phyloP scores from a whole-genome alignment of 1,140 invertebrate species.

The Aricia agestis region DNA sequence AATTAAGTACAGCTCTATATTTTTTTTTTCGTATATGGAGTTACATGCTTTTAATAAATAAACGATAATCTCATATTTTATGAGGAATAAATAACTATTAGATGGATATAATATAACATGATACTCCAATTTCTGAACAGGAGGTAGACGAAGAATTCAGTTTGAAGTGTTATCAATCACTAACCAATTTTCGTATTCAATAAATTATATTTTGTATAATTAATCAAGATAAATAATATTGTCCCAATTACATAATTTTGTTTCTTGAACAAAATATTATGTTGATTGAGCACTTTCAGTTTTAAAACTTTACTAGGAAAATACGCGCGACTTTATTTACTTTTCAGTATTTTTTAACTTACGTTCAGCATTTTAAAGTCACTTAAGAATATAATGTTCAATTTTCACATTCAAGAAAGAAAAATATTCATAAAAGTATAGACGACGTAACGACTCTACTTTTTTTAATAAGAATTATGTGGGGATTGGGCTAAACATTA shows the following conservation, averaged over 20 bases:
- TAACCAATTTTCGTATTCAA: slow-evolving; percentile 1
- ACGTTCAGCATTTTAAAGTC: not conserved
- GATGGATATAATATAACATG: too few species aligned
- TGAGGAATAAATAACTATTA: too few species aligned
- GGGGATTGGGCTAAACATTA: too few species aligned
- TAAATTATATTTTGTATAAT: slow-evolving; percentile 8
- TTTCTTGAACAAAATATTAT: not conserved
- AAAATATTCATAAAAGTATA: too few species aligned
- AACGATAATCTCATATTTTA: too few species aligned
- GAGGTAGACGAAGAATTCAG: not conserved
- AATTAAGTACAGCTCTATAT: too few species aligned
- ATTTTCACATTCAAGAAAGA: too few species aligned
- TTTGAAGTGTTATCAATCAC: slow-evolving; percentile 2
- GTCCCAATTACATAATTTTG: not conserved
- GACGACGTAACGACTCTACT: too few species aligned
- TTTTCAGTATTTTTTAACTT: not conserved
- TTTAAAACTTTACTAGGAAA: not conserved
- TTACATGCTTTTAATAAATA: too few species aligned
- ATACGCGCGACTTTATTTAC: not conserved
- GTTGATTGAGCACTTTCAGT: not conserved
- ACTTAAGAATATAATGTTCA: too few species aligned
- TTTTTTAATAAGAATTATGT: too few species aligned
- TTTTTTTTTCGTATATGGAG: too few species aligned
- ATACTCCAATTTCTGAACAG: not conserved
- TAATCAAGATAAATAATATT: not conserved